phyloP scores from a whole-genome alignment of 2,113 vertebrate species.

The Lepisosteus osseus region DNA sequence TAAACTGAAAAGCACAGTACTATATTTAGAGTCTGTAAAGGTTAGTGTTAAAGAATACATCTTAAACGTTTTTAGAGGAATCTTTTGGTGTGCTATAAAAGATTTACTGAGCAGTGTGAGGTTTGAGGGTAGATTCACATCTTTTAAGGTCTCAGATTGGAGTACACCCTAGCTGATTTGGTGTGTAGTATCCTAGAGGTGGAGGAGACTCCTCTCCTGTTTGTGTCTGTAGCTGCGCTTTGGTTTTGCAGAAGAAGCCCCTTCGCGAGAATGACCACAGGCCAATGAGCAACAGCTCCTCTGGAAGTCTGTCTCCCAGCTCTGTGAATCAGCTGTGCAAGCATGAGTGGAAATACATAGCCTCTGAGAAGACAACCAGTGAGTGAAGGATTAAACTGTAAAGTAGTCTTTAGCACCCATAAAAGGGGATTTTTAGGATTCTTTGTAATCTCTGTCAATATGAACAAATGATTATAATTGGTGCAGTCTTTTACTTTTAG shows the following conservation, averaged over 20 bases:
- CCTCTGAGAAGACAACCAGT: conserved; percentile 96
- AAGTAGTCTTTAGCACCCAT: neutral
- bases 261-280: conserved; percentile 91
- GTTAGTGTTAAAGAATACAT: too few species aligned
- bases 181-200: conserved; percentile 26
- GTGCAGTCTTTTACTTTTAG: too few species aligned
- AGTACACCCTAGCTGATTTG: conserved; percentile 5
- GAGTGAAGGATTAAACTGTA: conserved; percentile 51
- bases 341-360: conserved; percentile 97
- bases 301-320: conserved; percentile 86
- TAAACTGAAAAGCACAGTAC: too few species aligned
- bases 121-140: neutral
- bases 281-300: conserved; percentile 89
- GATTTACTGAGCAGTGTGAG: neutral
- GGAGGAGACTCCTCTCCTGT: conserved; percentile 41
- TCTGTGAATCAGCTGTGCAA: conserved; percentile 77
- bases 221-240: conserved; percentile 87
- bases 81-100: neutral
- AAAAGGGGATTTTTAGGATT: too few species aligned
- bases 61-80: too few species aligned
- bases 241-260: conserved; percentile 96
- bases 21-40: too few species aligned
- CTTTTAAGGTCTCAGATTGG: conserved; percentile 6
- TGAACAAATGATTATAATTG: too few species aligned
- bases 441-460: too few species aligned